These are phyloP conservation scores for Gasteruption jaculator DNA, from an alignment of 2,888 invertebrate species.

Conservation along the genomic window DNA sequence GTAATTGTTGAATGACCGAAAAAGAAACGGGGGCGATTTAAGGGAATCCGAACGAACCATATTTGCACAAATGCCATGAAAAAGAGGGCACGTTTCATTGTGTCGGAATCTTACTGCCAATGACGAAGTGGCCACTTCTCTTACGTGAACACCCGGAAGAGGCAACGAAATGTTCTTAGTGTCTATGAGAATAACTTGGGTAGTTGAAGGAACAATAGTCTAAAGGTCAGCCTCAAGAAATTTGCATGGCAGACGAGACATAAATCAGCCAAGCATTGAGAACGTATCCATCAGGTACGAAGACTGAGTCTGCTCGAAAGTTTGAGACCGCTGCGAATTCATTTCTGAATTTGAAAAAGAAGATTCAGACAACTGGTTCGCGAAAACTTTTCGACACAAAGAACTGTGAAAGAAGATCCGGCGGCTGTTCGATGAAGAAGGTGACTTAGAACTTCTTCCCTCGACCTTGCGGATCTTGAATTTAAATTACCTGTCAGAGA, in stretches of 20 bases:
- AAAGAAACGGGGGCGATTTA: slow-evolving; percentile 40
- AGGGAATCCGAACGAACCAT: slow-evolving; percentile 21
- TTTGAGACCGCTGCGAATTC: no score
- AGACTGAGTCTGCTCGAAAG: no score
- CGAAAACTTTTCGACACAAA: no score
- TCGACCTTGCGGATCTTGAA: no score
- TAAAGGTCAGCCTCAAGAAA: slow-evolving; percentile 29
- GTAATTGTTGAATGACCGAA: slow-evolving; percentile 22
- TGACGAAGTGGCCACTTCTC: slow-evolving; percentile 2
- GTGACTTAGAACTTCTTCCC: no score
- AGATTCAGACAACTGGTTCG: no score
- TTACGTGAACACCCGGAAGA: slow-evolving; percentile 27
- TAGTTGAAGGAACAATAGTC: slow-evolving; percentile 27
- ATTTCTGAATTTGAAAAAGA: no score
- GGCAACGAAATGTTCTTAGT: slow-evolving; percentile 24
- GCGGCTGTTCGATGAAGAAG: no score
- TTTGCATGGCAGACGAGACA: slow-evolving; percentile 34
- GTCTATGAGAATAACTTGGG: no score
- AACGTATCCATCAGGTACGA: no score
- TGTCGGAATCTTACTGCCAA: slow-evolving; percentile 2
- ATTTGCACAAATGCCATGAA: slow-evolving; percentile 29
- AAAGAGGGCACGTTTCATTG: slow-evolving; percentile 6
- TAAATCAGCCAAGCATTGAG: slow-evolving; percentile 37
- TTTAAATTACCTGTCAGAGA: no score
- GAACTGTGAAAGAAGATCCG: no score